Evolutionary conservation across 2,113 vertebrate genomes (phyloP), one percentile per base, ranked within the genome.

Genomic region (Bos javanicus): DNA sequence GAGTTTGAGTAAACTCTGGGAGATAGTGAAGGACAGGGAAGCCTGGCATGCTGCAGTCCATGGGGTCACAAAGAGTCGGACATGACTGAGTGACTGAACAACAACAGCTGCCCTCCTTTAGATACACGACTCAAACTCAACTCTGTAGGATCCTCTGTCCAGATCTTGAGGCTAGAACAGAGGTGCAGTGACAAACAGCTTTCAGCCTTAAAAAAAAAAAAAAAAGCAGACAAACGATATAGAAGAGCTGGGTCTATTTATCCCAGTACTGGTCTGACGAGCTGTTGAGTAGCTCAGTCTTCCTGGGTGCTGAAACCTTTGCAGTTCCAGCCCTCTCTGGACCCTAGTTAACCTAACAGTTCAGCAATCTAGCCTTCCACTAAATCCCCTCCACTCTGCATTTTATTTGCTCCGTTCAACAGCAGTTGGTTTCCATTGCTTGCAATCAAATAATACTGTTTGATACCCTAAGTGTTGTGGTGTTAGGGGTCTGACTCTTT

Each of bases 291-390:
- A 25, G 10, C 33, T 12, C 36, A 0, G 33, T 39, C 76, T 10
- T 33, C 36, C 54, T 10, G 1, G n/a, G 5, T 12, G 2, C 25
- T 0, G 8, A 14, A 33, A 3, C 39, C 1, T 8, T 25, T 1
- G 10, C 6, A 2, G 13, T 15, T 17, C 54, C 52, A n/a, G 33
- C 3, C 71, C 3, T 33, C 4, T 14, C 12, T 8, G 23, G 83
- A 23, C 57, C 86, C 21, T 0, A 3, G 21, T 39, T 36, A 54
- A 10, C 80, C 17, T 14, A 0, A 2, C 2, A 0, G 28, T 1
- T 28, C 33, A 6, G 33, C 2, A 6, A 10, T 8, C 15, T 12
- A 59, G 23, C 28, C 25, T 54, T 26, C 85, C 50, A 36, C 11
- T 7, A 1, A 59, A 2, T 2, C 46, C 21, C 50, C n/a, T 3